Evolutionary conservation across 2,113 vertebrate species (phyloP).

Genomic region (Trogon melanurus): DNA sequence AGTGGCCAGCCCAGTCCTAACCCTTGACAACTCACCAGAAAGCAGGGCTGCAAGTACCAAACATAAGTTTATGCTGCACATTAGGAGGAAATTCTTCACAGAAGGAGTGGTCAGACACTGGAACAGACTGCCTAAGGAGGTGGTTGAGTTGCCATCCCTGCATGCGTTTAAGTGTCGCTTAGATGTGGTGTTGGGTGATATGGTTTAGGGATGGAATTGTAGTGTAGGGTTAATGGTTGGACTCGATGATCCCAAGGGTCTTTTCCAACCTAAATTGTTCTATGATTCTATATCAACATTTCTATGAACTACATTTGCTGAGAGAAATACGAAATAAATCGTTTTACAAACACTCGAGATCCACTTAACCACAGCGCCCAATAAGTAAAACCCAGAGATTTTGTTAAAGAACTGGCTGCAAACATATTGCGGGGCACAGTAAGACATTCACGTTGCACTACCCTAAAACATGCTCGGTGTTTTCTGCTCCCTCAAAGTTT

Average conservation of each 20-base stretch:
- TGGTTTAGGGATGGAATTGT: no score
- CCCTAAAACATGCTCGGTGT: background rate
- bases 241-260: no score
- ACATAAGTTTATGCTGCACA: no score
- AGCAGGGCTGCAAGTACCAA: background rate
- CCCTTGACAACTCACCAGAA: background rate
- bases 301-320: background rate
- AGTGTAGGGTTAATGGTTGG: no score
- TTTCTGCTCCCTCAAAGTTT: background rate
- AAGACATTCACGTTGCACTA: background rate
- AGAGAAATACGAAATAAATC: background rate
- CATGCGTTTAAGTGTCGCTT: no score
- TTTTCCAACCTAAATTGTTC: no score
- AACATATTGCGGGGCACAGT: background rate
- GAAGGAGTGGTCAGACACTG: no score
- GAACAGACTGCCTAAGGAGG: no score
- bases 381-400: background rate
- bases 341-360: background rate
- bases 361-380: background rate
- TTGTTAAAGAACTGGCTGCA: background rate
- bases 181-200: no score
- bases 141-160: no score
- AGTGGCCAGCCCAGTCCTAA: no score
- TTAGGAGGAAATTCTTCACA: no score
- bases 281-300: background rate